A percentile compares a stretch with the other conserved stretches of the same genome.
phyloP scores from a whole-genome alignment of 2,113 vertebrate species.

The Podiceps cristatus region DNA sequence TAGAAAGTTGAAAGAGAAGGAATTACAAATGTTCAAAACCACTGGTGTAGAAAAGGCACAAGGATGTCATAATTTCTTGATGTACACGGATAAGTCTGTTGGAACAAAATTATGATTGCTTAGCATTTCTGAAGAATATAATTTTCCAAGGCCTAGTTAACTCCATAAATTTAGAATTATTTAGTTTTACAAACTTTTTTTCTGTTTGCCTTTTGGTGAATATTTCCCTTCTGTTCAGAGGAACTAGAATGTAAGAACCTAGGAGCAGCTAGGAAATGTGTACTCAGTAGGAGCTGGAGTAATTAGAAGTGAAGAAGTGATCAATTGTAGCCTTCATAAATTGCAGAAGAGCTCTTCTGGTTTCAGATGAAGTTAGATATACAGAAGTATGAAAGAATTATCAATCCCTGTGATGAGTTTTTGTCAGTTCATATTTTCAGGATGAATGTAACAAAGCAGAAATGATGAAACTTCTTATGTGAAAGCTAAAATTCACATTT shows the following conservation, averaged over 20 bases:
- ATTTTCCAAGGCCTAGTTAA: background rate
- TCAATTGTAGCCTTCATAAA: background rate
- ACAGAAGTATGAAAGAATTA: background rate
- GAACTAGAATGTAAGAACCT: background rate
- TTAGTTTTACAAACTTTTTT: background rate
- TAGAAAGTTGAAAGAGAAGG: slow-evolving; percentile 15
- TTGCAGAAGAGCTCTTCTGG: background rate
- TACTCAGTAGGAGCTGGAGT: background rate
- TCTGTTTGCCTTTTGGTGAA: background rate
- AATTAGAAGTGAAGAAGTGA: background rate
- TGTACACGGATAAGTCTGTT: background rate
- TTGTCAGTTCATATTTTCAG: background rate
- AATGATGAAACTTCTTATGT: background rate
- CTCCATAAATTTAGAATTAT: background rate
- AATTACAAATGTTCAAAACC: slow-evolving; percentile 44
- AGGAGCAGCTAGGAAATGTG: background rate
- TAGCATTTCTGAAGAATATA: background rate
- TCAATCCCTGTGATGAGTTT: background rate
- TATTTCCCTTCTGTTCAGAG: background rate
- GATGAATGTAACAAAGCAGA: background rate
- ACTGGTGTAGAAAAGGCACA: slow-evolving; percentile 17
- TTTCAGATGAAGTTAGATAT: background rate
- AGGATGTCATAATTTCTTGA: slow-evolving; percentile 8
- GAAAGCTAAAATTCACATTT: background rate
- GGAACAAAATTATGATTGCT: background rate